A percentile compares a stretch with the other conserved stretches of the same genome.
phyloP scores from a whole-genome alignment of 2,113 vertebrate species.

The Plestiodon gilberti region DNA sequence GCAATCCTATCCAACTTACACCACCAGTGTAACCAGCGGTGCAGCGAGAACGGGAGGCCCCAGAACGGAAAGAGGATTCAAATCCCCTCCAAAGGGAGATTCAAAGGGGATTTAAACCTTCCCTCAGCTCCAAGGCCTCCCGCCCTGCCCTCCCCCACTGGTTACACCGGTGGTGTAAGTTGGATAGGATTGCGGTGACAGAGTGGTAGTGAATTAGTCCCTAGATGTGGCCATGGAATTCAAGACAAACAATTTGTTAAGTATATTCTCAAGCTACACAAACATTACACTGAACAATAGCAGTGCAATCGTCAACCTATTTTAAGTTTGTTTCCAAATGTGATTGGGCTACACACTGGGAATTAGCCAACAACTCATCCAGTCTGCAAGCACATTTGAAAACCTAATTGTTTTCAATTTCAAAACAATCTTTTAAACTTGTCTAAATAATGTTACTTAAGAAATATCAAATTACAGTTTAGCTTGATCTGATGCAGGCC shows the following conservation, averaged over 20 bases:
- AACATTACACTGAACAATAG: slow-evolving; percentile 20
- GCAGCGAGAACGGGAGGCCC: no score
- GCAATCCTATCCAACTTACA: no score
- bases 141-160: no score
- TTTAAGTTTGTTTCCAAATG: slow-evolving; percentile 31
- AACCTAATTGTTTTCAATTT: slow-evolving; percentile 1
- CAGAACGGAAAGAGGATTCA: no score
- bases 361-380: slow-evolving; percentile 1
- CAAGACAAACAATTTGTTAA: slow-evolving; percentile 48
- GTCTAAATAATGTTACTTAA: slow-evolving; percentile 6
- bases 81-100: no score
- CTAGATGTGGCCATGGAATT: slow-evolving; percentile 41
- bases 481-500: neutral
- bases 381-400: slow-evolving; percentile 22
- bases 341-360: slow-evolving; percentile 8
- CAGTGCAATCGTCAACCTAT: slow-evolving; percentile 7
- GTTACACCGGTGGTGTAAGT: no score
- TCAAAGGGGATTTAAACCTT: no score
- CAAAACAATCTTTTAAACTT: neutral
- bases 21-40: no score
- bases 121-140: no score
- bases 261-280: slow-evolving; percentile 26
- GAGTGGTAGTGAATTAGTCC: slow-evolving; percentile 38
- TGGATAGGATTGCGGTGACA: no score
- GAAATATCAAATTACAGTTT: neutral